Evolutionary conservation across 2,888 invertebrate species (phyloP).

Genomic region (Drosophila hawaiiensis): DNA sequence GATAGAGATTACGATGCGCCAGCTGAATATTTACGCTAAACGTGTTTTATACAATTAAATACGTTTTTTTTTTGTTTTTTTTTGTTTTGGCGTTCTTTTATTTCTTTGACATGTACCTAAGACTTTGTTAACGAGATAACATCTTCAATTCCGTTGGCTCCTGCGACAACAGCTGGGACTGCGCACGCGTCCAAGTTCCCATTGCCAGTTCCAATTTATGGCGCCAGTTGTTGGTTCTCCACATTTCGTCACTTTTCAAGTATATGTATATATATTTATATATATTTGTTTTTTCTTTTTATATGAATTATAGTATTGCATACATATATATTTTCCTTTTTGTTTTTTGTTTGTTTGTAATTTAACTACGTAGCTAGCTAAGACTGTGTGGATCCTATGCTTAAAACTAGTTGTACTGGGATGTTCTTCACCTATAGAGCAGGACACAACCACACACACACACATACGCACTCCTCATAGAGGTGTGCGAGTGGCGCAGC

Average conservation of each 20-base stretch:
- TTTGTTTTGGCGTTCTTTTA: constrained; percentile 32
- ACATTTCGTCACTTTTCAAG: constrained; percentile 53
- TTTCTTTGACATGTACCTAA: constrained; percentile 65
- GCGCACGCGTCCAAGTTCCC: constrained; percentile 49
- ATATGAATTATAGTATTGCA: constrained; percentile 52
- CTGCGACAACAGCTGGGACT: constrained; percentile 41
- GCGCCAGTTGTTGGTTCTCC: constrained; percentile 22
- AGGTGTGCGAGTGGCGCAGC: constrained; percentile 31
- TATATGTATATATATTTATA: constrained; percentile 54
- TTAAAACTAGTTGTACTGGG: constrained; percentile 66
- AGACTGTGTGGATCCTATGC: constrained; percentile 38
- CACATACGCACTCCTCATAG: constrained; percentile 1
- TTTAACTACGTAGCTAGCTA: constrained; percentile 48
- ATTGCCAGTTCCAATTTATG: constrained; percentile 15
- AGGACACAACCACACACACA: constrained; percentile 35
- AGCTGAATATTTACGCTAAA: constrained; percentile 68
- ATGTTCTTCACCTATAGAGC: constrained; percentile 31
- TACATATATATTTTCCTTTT: constrained; percentile 17
- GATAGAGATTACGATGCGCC: constrained; percentile 67
- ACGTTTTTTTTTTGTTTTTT: constrained; percentile 11
- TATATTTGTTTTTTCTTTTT: constrained; percentile 21
- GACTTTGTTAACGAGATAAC: constrained; percentile 40
- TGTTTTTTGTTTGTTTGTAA: constrained; percentile 4
- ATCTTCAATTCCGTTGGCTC: constrained; percentile 34
- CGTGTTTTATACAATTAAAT: constrained; percentile 65